A percentile compares a stretch with the other conserved stretches of the same genome.
Evolutionary conservation across 2,888 invertebrate genomes (phyloP).

Genomic region (Callyntrura guangdongensis): DNA sequence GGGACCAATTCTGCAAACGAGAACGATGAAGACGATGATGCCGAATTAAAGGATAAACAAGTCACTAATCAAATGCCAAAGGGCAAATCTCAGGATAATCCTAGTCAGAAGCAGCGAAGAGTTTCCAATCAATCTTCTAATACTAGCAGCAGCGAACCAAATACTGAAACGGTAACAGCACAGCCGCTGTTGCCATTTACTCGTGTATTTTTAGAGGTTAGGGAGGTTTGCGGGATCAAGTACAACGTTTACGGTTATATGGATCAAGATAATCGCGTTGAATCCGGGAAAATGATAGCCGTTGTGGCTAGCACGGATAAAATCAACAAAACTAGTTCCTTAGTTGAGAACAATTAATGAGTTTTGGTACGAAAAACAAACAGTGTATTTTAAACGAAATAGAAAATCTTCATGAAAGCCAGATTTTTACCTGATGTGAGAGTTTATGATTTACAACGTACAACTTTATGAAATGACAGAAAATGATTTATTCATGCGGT

Average conservation of each 20-base stretch:
- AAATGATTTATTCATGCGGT: too few species aligned
- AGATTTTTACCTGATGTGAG: slow-evolving; percentile 13
- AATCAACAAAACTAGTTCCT: too few species aligned
- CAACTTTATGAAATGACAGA: too few species aligned
- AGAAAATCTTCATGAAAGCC: neutral
- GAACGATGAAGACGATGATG: too few species aligned
- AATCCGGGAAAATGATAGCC: slow-evolving; percentile 63
- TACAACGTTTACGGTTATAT: slow-evolving; percentile 63
- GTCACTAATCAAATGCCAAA: too few species aligned
- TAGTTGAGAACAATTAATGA: too few species aligned
- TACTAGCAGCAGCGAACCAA: neutral
- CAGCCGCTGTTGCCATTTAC: too few species aligned
- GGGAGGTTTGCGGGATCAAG: slow-evolving; percentile 38
- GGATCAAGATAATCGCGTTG: slow-evolving; percentile 38
- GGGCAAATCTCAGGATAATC: neutral
- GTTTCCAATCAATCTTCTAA: neutral
- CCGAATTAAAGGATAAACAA: too few species aligned
- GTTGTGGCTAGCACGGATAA: slow-evolving; percentile 45
- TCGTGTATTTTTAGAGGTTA: slow-evolving; percentile 44
- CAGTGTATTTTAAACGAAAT: neutral
- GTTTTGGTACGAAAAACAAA: neutral
- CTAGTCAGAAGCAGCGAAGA: slow-evolving; percentile 16
- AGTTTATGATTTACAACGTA: neutral
- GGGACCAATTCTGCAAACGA: too few species aligned
- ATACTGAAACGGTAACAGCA: too few species aligned